phyloP scores from a whole-genome alignment of 2,888 invertebrate genomes.

The Nemapogon koenigi region DNA sequence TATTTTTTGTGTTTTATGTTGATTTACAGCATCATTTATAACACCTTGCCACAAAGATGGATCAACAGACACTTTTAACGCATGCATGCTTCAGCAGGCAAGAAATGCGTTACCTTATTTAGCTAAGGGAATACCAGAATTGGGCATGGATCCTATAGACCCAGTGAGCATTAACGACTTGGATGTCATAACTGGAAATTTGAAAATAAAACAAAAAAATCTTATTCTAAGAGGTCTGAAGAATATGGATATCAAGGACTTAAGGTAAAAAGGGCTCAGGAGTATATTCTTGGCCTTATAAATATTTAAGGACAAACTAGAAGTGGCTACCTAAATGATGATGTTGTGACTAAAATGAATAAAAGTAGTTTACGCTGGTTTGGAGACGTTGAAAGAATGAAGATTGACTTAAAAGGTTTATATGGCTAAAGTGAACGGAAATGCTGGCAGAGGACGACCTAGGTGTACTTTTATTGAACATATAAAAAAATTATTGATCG shows the following conservation, averaged over 20 bases:
- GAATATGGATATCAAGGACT: constrained; percentile 17
- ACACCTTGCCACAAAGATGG: constrained; percentile 16
- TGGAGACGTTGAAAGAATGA: too few relatives aligned
- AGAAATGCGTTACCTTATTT: constrained; percentile 12
- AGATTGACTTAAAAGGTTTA: too few relatives aligned
- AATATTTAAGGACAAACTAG: too few relatives aligned
- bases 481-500: too few relatives aligned
- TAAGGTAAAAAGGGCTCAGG: constrained; percentile 16
- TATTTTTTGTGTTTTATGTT: not conserved
- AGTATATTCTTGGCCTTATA: too few relatives aligned
- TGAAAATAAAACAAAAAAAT: constrained; percentile 18
- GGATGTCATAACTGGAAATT: constrained; percentile 16
- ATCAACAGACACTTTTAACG: constrained; percentile 14
- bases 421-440: too few relatives aligned
- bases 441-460: too few relatives aligned
- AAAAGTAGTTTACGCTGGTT: too few relatives aligned
- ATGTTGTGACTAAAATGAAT: too few relatives aligned
- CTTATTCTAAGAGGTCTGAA: constrained; percentile 17
- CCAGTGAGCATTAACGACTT: constrained; percentile 17
- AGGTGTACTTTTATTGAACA: too few relatives aligned
- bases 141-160: constrained; percentile 17
- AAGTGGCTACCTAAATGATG: too few relatives aligned
- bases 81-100: constrained; percentile 17
- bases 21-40: constrained; percentile 17
- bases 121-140: constrained; percentile 17